A percentile compares a stretch with the other conserved stretches of the same genome.
phyloP scores from a whole-genome alignment of 1,140 invertebrate genomes.

The Stratiolaelaps scimitus region DNA sequence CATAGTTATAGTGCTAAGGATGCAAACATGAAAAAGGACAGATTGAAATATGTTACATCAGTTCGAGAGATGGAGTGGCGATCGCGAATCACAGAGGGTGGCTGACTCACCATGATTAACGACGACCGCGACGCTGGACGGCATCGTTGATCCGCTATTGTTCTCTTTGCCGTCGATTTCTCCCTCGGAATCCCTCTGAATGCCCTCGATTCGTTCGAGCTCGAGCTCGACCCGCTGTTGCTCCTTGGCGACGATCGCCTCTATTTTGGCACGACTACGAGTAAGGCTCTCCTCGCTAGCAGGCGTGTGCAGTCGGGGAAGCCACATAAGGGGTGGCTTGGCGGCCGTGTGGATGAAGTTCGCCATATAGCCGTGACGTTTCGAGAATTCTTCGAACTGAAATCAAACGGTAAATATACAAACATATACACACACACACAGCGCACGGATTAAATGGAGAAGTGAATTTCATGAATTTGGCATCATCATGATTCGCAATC shows the following conservation, averaged over 20 bases:
- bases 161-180: conserved; percentile 11
- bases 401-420: neutral
- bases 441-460: too few relatives aligned
- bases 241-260: conserved; percentile 4
- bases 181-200: conserved; percentile 2
- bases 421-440: too few relatives aligned
- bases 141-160: neutral
- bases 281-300: conserved; percentile 1
- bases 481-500: too few relatives aligned
- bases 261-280: neutral
- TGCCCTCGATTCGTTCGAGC: conserved; percentile 20
- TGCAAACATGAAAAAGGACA: too few relatives aligned
- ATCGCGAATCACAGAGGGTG: too few relatives aligned
- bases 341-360: conserved; percentile 18
- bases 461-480: too few relatives aligned
- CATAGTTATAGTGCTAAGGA: too few relatives aligned
- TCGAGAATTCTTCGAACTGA: conserved; percentile 27
- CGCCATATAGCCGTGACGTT: conserved; percentile 19
- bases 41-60: too few relatives aligned
- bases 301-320: neutral
- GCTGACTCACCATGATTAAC: conserved; percentile 22
- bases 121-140: conserved; percentile 12
- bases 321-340: conserved; percentile 14
- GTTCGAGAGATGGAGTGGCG: too few relatives aligned
- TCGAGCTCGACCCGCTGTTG: conserved; percentile 3